Evolutionary conservation across 35 echinoderm and acorn worm genomes (phyloP).

Genomic region (Anneissia japonica): DNA sequence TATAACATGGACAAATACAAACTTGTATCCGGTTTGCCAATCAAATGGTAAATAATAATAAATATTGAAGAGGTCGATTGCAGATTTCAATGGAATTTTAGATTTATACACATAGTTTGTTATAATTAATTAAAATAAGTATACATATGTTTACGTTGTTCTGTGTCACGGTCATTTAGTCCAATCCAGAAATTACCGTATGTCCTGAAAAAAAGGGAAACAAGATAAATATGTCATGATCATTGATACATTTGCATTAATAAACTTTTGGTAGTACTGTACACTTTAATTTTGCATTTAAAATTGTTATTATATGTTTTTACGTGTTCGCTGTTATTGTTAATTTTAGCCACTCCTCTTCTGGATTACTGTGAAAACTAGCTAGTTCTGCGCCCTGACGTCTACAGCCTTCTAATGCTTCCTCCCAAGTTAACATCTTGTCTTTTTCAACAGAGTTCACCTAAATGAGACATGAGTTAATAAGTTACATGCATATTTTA

Average conservation of each 20-base stretch:
- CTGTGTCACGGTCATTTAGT: slow-evolving; percentile 39
- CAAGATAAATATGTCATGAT: not conserved
- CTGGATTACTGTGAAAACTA: slow-evolving; percentile 18
- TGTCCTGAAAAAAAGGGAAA: not conserved
- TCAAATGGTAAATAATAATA: no score
- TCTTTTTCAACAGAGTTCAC: not conserved
- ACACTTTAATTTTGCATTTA: not conserved
- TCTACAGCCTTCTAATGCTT: slow-evolving; percentile 19
- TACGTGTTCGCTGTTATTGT: not conserved
- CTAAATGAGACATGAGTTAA: no score
- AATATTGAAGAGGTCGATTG: no score
- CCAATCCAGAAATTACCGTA: slow-evolving; percentile 46
- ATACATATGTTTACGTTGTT: slow-evolving; percentile 52
- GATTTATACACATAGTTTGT: no score
- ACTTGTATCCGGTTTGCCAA: no score
- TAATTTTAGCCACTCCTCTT: slow-evolving; percentile 34
- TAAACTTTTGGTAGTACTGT: not conserved
- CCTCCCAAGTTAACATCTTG: slow-evolving; percentile 13
- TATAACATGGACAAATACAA: no score
- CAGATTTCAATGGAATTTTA: no score
- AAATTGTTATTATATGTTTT: not conserved
- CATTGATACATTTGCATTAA: not conserved
- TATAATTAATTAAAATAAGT: no score
- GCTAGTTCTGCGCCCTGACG: not conserved
- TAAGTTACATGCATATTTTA: no score